These are phyloP conservation scores for Phymastichus coffea DNA, from an alignment of 1,140 invertebrate species.

Conservation along the genomic window DNA sequence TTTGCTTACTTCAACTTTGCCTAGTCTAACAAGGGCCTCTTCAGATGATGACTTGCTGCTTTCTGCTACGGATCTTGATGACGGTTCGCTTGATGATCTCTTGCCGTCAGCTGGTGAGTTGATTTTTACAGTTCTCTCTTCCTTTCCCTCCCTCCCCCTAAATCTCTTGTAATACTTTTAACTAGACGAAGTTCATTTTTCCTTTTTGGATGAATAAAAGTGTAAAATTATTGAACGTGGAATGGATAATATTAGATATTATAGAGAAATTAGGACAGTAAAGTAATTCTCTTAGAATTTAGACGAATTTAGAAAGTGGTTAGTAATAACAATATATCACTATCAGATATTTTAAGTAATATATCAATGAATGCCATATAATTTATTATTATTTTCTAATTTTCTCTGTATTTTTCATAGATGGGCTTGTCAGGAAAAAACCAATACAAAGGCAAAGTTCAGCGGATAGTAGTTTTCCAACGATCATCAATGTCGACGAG, in stretches of 20 bases:
- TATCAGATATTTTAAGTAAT: neutral
- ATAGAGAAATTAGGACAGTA: too few species aligned
- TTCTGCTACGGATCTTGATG: slow-evolving; percentile 70
- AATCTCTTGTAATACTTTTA: too few species aligned
- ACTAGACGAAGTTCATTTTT: too few species aligned
- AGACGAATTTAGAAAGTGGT: too few species aligned
- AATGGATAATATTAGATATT: neutral
- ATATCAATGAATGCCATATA: neutral
- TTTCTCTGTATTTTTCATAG: too few species aligned
- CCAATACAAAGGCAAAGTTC: slow-evolving; percentile 54
- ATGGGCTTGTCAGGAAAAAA: slow-evolving; percentile 52
- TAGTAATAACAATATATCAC: too few species aligned
- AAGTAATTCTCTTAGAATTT: too few species aligned
- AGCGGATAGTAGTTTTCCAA: slow-evolving; percentile 51
- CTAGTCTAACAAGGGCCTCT: slow-evolving; percentile 73
- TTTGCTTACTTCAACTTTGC: slow-evolving; percentile 75
- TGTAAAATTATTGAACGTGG: neutral
- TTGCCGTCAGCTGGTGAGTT: slow-evolving; percentile 50
- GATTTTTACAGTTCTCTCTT: neutral
- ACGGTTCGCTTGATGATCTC: slow-evolving; percentile 67
- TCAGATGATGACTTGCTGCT: slow-evolving; percentile 83
- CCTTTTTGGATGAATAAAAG: neutral
- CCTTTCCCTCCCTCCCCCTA: slow-evolving; percentile 30
- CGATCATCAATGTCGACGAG: slow-evolving; percentile 52
- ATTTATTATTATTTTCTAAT: neutral